Conservation (phyloP, 2,797 vertebrate genomes). For the Crax fasciolata region DNA sequence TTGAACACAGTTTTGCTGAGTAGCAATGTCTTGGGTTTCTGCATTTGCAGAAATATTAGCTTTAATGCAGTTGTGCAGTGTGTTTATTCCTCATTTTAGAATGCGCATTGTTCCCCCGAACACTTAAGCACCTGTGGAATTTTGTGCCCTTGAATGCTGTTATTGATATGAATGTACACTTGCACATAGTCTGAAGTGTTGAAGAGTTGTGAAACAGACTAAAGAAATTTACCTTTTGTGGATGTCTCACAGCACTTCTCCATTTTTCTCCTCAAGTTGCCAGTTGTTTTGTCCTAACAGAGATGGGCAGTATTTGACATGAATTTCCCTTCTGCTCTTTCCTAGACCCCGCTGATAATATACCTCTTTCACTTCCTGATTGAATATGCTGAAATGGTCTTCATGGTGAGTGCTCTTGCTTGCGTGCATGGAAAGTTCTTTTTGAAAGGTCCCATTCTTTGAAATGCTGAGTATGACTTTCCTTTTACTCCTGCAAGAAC, state of each 20-base stretch:
- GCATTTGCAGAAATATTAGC: neutral
- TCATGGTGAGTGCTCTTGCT: slow-evolving; percentile 89
- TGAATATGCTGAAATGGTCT: slow-evolving; percentile 96
- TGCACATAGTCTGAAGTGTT: too few relatives aligned
- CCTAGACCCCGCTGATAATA: slow-evolving; percentile 95
- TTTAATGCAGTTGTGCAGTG: neutral
- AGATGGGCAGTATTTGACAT: neutral
- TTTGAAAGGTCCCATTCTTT: neutral
- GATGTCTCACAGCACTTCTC: neutral
- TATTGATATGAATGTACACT: neutral
- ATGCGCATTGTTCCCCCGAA: fast-evolving
- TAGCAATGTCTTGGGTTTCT: neutral
- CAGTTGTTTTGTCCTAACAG: neutral
- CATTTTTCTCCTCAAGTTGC: neutral
- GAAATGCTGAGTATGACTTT: neutral
- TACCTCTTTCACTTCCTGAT: slow-evolving; percentile 98
- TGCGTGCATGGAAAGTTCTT: neutral
- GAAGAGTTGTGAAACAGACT: neutral
- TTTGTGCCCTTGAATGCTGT: neutral
- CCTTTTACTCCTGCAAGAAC: neutral
- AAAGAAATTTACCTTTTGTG: neutral
- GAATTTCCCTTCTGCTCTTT: slow-evolving; percentile 60
- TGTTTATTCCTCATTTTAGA: neutral
- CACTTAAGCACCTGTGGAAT: too few relatives aligned
- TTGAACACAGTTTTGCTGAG: neutral